phyloP scores from a whole-genome alignment of 2,113 vertebrate species.

The Potamarius usumacintae region DNA sequence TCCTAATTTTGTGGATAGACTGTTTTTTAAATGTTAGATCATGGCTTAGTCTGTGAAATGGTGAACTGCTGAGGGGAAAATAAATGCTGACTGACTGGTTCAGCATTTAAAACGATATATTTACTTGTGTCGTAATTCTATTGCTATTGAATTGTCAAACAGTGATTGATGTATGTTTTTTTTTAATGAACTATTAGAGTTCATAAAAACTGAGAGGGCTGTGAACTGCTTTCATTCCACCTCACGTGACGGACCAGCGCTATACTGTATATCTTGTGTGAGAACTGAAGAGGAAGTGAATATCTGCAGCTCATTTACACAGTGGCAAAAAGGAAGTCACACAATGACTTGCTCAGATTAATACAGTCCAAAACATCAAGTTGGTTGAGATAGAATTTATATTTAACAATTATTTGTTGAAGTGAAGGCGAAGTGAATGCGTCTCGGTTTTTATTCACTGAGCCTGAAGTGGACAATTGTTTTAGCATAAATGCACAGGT shows the following conservation, averaged over 20 bases:
- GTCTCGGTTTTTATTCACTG: too few species aligned
- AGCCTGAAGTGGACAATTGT: too few species aligned
- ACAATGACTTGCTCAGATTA: not conserved
- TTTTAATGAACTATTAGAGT: not conserved
- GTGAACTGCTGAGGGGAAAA: too few species aligned
- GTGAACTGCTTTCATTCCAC: not conserved
- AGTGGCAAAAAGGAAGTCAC: constrained; percentile 30
- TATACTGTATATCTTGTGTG: constrained; percentile 15
- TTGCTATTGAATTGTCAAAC: not conserved
- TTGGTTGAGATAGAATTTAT: too few species aligned
- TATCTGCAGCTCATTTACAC: constrained; percentile 37
- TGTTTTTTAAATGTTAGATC: not conserved
- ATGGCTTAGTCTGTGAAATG: too few species aligned
- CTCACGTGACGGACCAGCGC: not conserved
- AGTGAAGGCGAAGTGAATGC: too few species aligned
- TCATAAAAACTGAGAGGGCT: not conserved
- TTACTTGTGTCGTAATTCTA: not conserved
- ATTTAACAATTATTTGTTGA: too few species aligned
- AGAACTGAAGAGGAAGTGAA: constrained; percentile 42
- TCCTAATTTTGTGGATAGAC: not conserved
- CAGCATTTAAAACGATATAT: not conserved
- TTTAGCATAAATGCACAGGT: too few species aligned
- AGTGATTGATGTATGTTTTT: not conserved
- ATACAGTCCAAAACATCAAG: not conserved
- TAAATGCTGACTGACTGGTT: not conserved